Conservation (phyloP, 2,888 invertebrate species). For the Aelia acuminata region DNA sequence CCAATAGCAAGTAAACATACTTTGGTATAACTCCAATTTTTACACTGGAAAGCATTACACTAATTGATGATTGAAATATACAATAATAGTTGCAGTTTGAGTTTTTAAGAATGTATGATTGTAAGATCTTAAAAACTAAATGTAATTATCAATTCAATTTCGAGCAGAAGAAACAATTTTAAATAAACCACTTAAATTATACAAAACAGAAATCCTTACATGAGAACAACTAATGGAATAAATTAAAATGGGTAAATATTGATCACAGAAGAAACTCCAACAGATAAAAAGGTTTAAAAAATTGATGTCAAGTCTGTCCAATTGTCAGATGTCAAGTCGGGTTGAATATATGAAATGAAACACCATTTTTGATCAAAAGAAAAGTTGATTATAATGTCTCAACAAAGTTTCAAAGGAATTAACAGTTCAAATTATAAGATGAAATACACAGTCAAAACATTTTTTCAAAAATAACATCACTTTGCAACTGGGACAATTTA, state of each 20-base stretch:
- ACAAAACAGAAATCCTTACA: background rate
- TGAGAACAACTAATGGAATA: background rate
- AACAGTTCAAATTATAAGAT: background rate
- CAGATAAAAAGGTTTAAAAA: background rate
- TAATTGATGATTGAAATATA: background rate
- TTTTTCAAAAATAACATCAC: background rate
- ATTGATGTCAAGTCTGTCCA: background rate
- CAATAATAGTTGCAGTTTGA: background rate
- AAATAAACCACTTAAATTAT: background rate
- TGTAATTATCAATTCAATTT: background rate
- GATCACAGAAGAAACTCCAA: background rate
- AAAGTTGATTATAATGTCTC: background rate
- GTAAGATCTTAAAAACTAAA: background rate
- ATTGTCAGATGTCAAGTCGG: constrained; percentile 4
- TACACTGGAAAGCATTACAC: background rate
- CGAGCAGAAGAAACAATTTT: background rate
- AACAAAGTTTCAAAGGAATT: background rate
- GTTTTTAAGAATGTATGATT: background rate
- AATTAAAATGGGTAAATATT: background rate
- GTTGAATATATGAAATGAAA: background rate
- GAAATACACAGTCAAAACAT: background rate
- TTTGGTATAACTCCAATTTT: background rate
- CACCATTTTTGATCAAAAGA: background rate
- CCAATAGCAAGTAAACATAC: background rate
- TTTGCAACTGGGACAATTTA: background rate